phyloP scores from a whole-genome alignment of 1,140 invertebrate species.

The Brachionus sp. region DNA sequence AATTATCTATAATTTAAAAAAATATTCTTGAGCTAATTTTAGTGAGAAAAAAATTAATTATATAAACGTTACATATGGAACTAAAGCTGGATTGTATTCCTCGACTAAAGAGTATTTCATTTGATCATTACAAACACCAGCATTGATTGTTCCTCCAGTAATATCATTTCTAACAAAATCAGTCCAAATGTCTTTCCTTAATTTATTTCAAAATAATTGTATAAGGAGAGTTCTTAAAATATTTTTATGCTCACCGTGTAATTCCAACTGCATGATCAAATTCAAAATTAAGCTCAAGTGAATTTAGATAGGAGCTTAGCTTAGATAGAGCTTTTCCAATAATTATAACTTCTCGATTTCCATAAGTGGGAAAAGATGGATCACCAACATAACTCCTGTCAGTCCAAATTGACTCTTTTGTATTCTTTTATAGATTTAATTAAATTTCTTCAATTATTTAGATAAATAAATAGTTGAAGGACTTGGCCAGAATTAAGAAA shows the following conservation, averaged over 20 bases:
- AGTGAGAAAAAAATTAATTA: not conserved
- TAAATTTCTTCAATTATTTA: not conserved
- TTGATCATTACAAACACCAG: not conserved
- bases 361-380: not conserved
- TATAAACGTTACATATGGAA: not conserved
- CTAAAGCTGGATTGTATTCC: not conserved
- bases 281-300: not conserved
- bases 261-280: slow-evolving; percentile 5
- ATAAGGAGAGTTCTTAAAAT: not conserved
- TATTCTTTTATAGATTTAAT: not conserved
- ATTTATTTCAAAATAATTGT: not conserved
- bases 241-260: not conserved
- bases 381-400: not conserved
- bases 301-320: not conserved
- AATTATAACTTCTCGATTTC: not conserved
- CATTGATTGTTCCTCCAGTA: not conserved
- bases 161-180: not conserved
- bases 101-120: not conserved
- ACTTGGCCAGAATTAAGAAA: too few species aligned
- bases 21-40: not conserved
- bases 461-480: not conserved
- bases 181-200: not conserved
- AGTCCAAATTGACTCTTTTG: not conserved
- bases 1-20: not conserved
- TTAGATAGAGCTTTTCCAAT: not conserved